Base-by-base conservation (phyloP, 2,797 vertebrate genomes). In the Hoplostethus atlanticus region DNA sequence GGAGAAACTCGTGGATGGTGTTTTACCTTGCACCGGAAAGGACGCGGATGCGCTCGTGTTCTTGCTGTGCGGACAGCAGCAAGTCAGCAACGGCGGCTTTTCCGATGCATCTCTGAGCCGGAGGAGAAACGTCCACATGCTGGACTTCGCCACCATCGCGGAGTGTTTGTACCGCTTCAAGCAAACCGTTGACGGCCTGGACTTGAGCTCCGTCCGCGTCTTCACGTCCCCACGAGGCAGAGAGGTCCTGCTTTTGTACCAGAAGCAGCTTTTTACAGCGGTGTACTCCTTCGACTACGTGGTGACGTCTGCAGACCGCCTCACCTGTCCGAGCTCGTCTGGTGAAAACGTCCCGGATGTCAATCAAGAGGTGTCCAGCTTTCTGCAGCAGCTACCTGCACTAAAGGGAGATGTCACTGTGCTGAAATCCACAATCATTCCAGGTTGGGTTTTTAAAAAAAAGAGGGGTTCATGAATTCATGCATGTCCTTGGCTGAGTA, bases 81-180 rank as follows among this genome's bases (percentile, higher is more conserved):
- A 9, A 47, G 55, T 21, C 10, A 30, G 42, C 8, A 65, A 70
- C 0, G 83, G 74, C 50, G 64, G 50, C 8, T n/a, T 70, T 74
- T 75, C 81, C 42, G 77, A 69, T 40, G 59, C 58, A 52, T 70
- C 90, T 10, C 42, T 38, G 34, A 31, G 25, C 46, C 21, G 90
- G 17, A 67, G 76, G 66, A 48, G 70, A 75, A 87, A 76, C n/a
- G 69, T 90, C 16, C 92, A 91, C 54, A 76, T 93, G 9, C 74
- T 97, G 65, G 68, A 30, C 64, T 83, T 81, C 6, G 58, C 68
- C n/a, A 95, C 86, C 65, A 76, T 90, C 11, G 90, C 92, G 50
- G 94, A 94, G 62, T 84, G 87, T 36, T 73, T 97, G 68, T 97
- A 95, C 86, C 80, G 81, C 0, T 73, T 98, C 84, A 99, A 99